phyloP scores from a whole-genome alignment of 2,888 invertebrate genomes.

The Cryptus armator region DNA sequence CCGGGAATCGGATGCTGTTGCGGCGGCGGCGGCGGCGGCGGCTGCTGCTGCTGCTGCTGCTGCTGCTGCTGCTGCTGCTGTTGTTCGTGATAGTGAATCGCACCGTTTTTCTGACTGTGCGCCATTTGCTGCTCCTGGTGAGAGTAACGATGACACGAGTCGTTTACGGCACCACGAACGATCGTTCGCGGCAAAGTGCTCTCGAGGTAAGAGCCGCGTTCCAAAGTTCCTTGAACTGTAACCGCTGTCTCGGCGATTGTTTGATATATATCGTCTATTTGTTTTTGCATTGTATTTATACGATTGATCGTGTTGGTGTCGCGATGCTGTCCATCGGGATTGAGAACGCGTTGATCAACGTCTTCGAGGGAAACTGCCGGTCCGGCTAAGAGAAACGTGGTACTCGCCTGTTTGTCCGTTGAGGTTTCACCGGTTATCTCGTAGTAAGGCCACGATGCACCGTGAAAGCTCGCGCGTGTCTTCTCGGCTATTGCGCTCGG shows the following conservation, averaged over 20 bases:
- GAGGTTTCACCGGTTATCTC: constrained; percentile 59
- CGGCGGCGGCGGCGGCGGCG: constrained; percentile 70
- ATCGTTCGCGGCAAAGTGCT: constrained; percentile 75
- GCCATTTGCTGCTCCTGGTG: constrained; percentile 38
- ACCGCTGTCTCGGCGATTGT: constrained; percentile 81
- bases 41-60: too few species aligned
- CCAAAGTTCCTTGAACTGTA: constrained; percentile 73
- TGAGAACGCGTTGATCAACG: constrained; percentile 57
- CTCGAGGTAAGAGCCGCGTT: constrained; percentile 78
- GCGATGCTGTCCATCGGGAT: constrained; percentile 67
- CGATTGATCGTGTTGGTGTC: constrained; percentile 81
- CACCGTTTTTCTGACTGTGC: constrained; percentile 76
- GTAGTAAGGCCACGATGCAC: constrained; percentile 70
- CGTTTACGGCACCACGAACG: constrained; percentile 58
- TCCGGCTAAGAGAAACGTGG: constrained; percentile 60
- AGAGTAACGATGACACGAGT: constrained; percentile 73
- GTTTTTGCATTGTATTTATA: constrained; percentile 82
- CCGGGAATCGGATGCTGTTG: constrained; percentile 61
- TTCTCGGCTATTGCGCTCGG: constrained; percentile 75
- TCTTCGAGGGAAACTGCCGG: constrained; percentile 40
- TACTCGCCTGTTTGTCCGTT: constrained; percentile 45
- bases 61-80: constrained; percentile 70
- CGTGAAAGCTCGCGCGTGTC: constrained; percentile 72
- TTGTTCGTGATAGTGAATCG: constrained; percentile 76
- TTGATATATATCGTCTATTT: constrained; percentile 83